Conservation (phyloP, 1,140 invertebrate species). For the Lordiphosa clarofinis region DNA sequence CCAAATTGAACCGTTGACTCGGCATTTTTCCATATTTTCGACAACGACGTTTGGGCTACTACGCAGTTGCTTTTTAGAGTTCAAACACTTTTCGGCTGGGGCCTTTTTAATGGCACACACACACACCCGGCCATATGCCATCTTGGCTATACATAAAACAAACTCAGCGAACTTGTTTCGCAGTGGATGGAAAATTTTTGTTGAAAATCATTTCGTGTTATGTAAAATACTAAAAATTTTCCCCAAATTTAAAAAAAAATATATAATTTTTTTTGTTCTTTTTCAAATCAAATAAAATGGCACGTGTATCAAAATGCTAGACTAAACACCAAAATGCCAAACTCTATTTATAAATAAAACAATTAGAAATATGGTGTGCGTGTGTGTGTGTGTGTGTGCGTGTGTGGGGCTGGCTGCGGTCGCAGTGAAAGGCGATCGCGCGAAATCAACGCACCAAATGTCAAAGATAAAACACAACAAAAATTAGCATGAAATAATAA, state of each 20-base stretch:
- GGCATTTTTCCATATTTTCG: constrained; percentile 32
- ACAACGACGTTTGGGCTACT: constrained; percentile 27
- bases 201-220: neutral
- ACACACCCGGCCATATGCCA: too few relatives aligned
- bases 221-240: constrained; percentile 14
- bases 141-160: constrained; percentile 13
- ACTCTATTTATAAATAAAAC: constrained; percentile 34
- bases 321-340: constrained; percentile 28
- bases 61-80: constrained; percentile 29
- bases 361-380: constrained; percentile 38
- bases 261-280: constrained; percentile 1
- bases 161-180: constrained; percentile 32
- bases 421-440: constrained; percentile 11
- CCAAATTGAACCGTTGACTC: constrained; percentile 43
- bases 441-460: constrained; percentile 20
- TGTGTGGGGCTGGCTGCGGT: neutral
- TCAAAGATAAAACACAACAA: constrained; percentile 30
- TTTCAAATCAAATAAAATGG: constrained; percentile 1
- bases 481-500: constrained; percentile 55
- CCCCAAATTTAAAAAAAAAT: neutral
- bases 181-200: constrained; percentile 19
- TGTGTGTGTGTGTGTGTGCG: neutral
- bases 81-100: constrained; percentile 3
- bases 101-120: constrained; percentile 18
- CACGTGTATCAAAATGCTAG: neutral